phyloP scores from a whole-genome alignment of 1,140 invertebrate genomes.

The Palaemon carinicauda region DNA sequence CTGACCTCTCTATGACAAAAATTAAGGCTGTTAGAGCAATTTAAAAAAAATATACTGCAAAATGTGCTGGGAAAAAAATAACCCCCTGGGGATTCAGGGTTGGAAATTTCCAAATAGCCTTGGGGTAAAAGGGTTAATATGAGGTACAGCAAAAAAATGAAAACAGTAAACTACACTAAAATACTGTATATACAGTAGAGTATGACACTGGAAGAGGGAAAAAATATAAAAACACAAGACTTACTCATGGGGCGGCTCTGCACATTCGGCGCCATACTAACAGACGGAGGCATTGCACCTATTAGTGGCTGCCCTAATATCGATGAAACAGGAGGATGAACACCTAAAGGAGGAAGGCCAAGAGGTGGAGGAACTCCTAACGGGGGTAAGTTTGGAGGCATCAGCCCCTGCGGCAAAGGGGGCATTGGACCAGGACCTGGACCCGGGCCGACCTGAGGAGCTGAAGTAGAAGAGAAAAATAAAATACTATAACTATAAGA shows the following conservation, averaged over 20 bases:
- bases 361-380: slow-evolving; percentile 55
- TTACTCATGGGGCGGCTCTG: slow-evolving; percentile 22
- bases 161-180: too few species aligned
- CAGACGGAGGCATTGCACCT: slow-evolving; percentile 55
- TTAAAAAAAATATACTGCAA: too few species aligned
- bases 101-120: too few species aligned
- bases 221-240: background rate
- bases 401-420: slow-evolving; percentile 59
- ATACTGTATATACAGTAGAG: too few species aligned
- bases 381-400: slow-evolving; percentile 57
- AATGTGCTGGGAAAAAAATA: too few species aligned
- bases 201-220: too few species aligned
- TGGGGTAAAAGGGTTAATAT: too few species aligned
- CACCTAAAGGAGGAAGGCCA: slow-evolving; percentile 47
- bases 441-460: slow-evolving; percentile 36
- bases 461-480: background rate
- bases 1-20: too few species aligned
- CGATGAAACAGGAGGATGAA: slow-evolving; percentile 52
- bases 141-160: too few species aligned
- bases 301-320: slow-evolving; percentile 58
- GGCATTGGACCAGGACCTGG: slow-evolving; percentile 53
- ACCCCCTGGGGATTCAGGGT: too few species aligned
- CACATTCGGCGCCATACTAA: slow-evolving; percentile 42
- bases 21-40: too few species aligned
- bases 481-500: too few species aligned